phyloP scores from a whole-genome alignment of 1,140 invertebrate genomes.

The Scylla paramamosain region DNA sequence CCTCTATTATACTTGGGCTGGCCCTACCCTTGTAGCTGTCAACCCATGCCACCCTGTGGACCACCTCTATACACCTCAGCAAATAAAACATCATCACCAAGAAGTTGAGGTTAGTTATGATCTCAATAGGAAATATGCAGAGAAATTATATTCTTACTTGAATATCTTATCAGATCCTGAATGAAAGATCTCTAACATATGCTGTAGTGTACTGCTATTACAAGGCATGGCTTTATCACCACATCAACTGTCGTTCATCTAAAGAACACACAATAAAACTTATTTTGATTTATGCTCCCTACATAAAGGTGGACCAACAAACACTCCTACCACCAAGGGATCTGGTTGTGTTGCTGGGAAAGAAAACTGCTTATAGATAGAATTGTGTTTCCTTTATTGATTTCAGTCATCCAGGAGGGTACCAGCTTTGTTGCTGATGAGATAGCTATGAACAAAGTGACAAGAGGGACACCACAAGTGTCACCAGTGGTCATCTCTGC shows the following conservation, averaged over 20 bases:
- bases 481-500: no score
- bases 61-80: constrained; percentile 57
- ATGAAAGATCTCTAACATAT: not conserved
- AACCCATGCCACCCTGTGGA: constrained; percentile 72
- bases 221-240: not conserved
- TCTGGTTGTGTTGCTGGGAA: no score
- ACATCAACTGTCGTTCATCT: not conserved
- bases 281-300: no score
- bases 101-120: constrained; percentile 68
- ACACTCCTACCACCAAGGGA: no score
- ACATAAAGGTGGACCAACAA: no score
- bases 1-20: constrained; percentile 75
- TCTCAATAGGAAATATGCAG: not conserved
- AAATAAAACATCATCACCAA: constrained; percentile 58
- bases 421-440: no score
- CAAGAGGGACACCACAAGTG: no score
- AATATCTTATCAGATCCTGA: not conserved
- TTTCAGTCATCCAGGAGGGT: no score
- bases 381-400: no score
- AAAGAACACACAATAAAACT: not conserved
- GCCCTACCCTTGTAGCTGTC: constrained; percentile 73
- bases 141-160: no score
- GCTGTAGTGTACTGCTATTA: not conserved
- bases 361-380: no score
- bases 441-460: no score